These are phyloP conservation scores for Hypselothyrea guttata DNA, from an alignment of 2,888 invertebrate species.

Conservation along the genomic window DNA sequence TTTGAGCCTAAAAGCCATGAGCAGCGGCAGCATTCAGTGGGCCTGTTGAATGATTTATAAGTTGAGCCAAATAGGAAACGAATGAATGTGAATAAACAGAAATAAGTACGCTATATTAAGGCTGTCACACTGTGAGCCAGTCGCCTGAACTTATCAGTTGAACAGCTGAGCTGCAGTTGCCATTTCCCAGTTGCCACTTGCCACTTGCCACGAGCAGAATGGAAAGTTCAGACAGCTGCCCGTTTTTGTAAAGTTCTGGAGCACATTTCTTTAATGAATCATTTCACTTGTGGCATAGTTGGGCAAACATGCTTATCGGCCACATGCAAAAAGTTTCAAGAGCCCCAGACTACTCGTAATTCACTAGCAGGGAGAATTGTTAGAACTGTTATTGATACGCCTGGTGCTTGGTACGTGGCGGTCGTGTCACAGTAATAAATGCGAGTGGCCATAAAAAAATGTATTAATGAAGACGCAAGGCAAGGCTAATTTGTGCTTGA, in stretches of 20 bases:
- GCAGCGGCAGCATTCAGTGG: neutral
- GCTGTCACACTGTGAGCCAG: constrained; percentile 26
- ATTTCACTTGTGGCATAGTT: neutral
- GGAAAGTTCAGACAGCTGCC: constrained; percentile 41
- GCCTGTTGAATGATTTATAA: constrained; percentile 38
- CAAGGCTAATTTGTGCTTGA: constrained; percentile 71
- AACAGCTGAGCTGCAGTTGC: constrained; percentile 39
- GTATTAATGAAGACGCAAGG: constrained; percentile 69
- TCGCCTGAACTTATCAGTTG: constrained; percentile 45
- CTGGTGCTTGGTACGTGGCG: neutral
- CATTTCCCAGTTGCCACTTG: constrained; percentile 22
- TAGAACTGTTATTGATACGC: too few relatives aligned
- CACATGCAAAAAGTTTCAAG: neutral
- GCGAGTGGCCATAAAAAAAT: constrained; percentile 53
- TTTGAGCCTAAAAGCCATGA: constrained; percentile 5
- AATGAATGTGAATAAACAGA: neutral
- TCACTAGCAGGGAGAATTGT: neutral
- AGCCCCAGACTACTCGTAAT: neutral
- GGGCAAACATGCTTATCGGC: too few relatives aligned
- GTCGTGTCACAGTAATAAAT: constrained; percentile 24
- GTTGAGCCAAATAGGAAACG: constrained; percentile 5
- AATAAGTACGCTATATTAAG: neutral
- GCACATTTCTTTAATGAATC: too few relatives aligned
- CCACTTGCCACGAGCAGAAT: constrained; percentile 15
- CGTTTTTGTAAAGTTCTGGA: neutral